Conservation (phyloP, 2,113 vertebrate genomes). For the Burhinus oedicnemus region DNA sequence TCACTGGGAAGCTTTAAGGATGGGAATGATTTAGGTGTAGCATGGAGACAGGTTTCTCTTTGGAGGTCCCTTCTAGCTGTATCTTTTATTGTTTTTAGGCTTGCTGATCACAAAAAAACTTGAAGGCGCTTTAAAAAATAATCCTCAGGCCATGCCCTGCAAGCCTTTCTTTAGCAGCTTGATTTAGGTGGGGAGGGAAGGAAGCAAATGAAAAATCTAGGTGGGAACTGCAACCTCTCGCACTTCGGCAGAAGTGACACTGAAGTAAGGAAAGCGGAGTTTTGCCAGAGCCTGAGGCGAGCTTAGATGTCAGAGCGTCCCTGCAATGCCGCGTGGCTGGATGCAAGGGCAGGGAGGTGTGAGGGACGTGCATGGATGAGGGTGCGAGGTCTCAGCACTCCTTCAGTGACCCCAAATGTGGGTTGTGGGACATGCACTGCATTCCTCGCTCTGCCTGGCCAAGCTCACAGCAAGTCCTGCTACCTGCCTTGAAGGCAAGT, state of each 20-base stretch:
- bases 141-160: neutral
- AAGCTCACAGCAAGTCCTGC: neutral
- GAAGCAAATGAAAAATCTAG: neutral
- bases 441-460: neutral
- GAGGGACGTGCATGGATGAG: rapidly evolving
- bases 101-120: neutral
- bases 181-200: neutral
- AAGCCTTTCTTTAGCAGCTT: neutral
- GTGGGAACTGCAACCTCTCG: neutral
- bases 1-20: neutral
- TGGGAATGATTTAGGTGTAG: neutral
- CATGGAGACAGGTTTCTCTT: neutral
- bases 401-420: rapidly evolving
- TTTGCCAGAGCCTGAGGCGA: neutral
- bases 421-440: rapidly evolving
- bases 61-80: neutral
- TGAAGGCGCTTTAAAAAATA: slow-evolving; percentile 6
- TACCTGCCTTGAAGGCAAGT: neutral
- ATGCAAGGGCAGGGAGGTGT: neutral
- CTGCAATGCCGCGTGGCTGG: rapidly evolving
- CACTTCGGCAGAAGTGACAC: neutral
- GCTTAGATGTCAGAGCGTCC: neutral
- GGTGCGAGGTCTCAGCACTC: neutral
- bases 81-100: neutral
- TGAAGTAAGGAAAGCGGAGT: neutral